Conservation (phyloP, 2,113 vertebrate genomes). For the Zosterops pallidus region DNA sequence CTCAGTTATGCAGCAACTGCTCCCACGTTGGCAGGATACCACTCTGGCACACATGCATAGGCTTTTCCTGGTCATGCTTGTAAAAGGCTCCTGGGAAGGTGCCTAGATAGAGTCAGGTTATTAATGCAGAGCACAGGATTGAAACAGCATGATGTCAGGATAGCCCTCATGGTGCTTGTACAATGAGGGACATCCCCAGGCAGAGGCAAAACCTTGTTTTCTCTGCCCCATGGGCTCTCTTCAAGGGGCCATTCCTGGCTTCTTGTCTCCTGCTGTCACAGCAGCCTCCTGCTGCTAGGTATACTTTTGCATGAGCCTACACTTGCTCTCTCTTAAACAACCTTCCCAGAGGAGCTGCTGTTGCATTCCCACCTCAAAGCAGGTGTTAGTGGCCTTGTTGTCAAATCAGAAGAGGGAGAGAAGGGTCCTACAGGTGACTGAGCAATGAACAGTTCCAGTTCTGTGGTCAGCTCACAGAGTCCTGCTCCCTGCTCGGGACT, state of each 20-base stretch:
- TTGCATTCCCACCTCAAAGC: not conserved
- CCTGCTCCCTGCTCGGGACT: not conserved
- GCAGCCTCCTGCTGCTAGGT: not conserved
- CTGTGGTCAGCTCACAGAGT: not conserved
- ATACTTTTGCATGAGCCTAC: rapidly evolving
- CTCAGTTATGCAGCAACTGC: not conserved
- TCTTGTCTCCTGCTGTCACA: not conserved
- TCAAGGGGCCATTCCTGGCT: not conserved
- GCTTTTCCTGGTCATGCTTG: not conserved
- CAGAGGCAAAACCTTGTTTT: not conserved
- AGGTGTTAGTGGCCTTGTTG: not conserved
- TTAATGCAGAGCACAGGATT: not conserved
- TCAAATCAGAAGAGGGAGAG: not conserved
- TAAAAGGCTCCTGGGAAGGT: not conserved
- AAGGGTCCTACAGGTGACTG: rapidly evolving
- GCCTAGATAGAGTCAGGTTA: not conserved
- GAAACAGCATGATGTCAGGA: not conserved
- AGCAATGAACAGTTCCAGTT: rapidly evolving
- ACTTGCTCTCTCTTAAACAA: not conserved
- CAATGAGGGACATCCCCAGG: rapidly evolving
- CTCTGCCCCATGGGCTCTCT: not conserved
- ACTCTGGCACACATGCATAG: not conserved
- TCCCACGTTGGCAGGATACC: not conserved
- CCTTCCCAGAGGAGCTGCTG: not conserved
- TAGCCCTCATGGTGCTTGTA: not conserved